These are phyloP conservation scores for Ostrea denselamellosa DNA, from an alignment of 1,140 invertebrate genomes.

Conservation along the genomic window DNA sequence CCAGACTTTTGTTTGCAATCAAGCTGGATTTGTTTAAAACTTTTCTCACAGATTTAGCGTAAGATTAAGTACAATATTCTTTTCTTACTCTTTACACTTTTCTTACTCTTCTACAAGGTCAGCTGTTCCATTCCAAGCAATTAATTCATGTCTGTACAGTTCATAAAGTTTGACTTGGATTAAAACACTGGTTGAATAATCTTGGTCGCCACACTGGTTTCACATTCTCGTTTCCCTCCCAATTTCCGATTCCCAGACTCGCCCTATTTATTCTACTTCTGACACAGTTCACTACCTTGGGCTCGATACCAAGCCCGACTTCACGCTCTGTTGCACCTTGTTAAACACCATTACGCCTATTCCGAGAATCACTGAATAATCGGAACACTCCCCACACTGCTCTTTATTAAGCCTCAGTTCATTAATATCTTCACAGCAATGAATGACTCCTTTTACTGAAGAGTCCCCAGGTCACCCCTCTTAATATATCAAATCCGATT, in stretches of 20 bases:
- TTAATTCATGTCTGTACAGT: conserved; percentile 55
- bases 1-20: conserved; percentile 52
- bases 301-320: neutral
- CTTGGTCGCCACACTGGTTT: conserved; percentile 52
- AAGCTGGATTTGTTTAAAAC: conserved; percentile 55
- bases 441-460: too few species aligned
- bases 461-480: too few species aligned
- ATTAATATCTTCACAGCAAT: too few species aligned
- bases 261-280: neutral
- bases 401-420: neutral
- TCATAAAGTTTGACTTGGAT: conserved; percentile 52
- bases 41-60: conserved; percentile 53
- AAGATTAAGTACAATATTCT: conserved; percentile 51
- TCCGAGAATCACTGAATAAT: neutral
- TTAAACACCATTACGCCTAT: neutral
- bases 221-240: neutral
- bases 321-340: conserved; percentile 18
- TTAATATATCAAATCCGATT: too few species aligned
- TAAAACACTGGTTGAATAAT: conserved; percentile 47
- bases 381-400: neutral
- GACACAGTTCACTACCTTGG: neutral
- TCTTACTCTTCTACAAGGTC: conserved; percentile 55
- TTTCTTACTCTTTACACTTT: too few species aligned
- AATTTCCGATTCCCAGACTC: neutral
- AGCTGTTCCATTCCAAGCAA: conserved; percentile 55